A percentile compares a stretch with the other conserved stretches of the same genome.
Evolutionary conservation across 2,797 vertebrate genomes (phyloP).

Genomic region (Zalophus californianus): DNA sequence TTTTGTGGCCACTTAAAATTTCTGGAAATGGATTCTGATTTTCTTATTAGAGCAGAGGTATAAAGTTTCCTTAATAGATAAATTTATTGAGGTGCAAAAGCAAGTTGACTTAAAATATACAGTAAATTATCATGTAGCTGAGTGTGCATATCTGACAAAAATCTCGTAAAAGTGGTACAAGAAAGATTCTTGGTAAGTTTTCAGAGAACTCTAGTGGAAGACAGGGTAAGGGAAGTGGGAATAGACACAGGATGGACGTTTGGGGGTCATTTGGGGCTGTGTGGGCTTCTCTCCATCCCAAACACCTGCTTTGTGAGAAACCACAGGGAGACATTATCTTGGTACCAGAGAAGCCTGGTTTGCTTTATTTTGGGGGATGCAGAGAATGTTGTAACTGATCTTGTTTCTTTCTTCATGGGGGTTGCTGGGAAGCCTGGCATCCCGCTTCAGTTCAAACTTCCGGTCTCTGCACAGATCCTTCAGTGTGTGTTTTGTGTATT

Average conservation of each 20-base stretch:
- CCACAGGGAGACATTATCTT: background rate
- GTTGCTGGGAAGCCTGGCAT: background rate
- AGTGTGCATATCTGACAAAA: background rate
- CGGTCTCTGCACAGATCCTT: background rate
- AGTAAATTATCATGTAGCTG: background rate
- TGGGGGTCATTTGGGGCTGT: fast-evolving
- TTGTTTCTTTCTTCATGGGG: background rate
- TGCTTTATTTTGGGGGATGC: background rate
- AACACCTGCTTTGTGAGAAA: background rate
- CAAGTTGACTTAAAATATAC: background rate
- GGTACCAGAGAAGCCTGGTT: background rate
- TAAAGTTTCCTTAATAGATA: background rate
- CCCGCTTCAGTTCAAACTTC: background rate
- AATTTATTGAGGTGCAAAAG: background rate
- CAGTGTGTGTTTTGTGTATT: background rate
- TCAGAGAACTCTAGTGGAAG: background rate
- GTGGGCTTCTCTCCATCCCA: background rate
- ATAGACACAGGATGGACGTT: fast-evolving
- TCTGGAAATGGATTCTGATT: slow-evolving; percentile 20
- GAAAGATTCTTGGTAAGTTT: background rate
- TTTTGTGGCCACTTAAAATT: background rate
- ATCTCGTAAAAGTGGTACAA: fast-evolving
- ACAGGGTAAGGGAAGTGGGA: background rate
- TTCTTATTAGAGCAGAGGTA: background rate
- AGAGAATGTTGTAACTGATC: background rate